A percentile compares a stretch with the other conserved stretches of the same genome.
These are phyloP conservation scores for Macrobrachium rosenbergii DNA, from an alignment of 1,140 invertebrate genomes.

Conservation along the genomic window DNA sequence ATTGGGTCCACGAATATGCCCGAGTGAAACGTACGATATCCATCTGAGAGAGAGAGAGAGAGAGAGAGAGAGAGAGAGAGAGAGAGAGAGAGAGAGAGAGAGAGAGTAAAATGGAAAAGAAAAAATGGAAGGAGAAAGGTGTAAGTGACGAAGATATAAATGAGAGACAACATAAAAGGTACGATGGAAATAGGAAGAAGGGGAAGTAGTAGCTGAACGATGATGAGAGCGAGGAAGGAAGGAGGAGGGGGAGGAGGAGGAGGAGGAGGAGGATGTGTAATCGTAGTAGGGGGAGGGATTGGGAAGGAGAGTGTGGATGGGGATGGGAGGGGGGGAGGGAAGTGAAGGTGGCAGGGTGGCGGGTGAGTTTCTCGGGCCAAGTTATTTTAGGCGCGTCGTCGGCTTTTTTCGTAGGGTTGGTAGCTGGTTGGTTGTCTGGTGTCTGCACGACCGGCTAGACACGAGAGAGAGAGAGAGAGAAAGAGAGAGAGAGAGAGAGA, in stretches of 20 bases:
- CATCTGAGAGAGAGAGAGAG: neutral
- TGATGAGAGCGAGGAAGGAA: neutral
- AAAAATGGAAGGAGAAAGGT: neutral
- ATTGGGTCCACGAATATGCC: neutral
- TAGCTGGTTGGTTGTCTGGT: conserved; percentile 24
- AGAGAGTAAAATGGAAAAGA: neutral
- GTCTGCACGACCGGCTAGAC: conserved; percentile 32
- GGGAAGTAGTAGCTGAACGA: neutral
- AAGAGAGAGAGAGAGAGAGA: neutral
- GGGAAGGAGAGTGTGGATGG: neutral
- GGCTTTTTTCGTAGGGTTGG: conserved; percentile 35
- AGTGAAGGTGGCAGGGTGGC: conserved; percentile 6
- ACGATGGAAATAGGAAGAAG: neutral
- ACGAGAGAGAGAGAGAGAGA: neutral
- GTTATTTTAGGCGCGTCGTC: conserved; percentile 38
- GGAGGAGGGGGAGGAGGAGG: neutral
- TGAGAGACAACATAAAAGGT: neutral
- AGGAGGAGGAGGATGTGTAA: neutral
- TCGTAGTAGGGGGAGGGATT: neutral
- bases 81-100: conserved; percentile 29
- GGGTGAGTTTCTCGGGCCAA: conserved; percentile 39
- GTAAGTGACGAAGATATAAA: neutral
- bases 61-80: conserved; percentile 28
- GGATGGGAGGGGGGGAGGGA: conserved; percentile 9
- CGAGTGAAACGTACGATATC: neutral